A percentile compares a stretch with the other conserved stretches of the same genome.
These are phyloP conservation scores for Lemur catta DNA, from an alignment of 2,797 vertebrate genomes.

Conservation along the genomic window DNA sequence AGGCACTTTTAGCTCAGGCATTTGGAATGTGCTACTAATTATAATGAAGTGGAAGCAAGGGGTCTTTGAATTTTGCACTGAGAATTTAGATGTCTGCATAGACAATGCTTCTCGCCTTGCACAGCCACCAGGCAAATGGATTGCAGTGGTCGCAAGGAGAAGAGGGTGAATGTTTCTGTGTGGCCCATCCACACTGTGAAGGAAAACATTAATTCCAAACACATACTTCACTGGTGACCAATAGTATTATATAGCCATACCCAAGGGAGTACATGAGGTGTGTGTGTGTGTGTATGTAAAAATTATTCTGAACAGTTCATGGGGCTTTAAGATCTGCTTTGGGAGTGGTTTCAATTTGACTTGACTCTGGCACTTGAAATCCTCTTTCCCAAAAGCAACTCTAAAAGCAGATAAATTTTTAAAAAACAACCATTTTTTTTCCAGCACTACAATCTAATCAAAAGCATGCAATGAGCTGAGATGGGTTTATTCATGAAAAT, in stretches of 20 bases:
- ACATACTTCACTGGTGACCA: not conserved
- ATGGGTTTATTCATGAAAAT: not conserved
- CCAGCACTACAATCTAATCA: not conserved
- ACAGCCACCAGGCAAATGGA: not conserved
- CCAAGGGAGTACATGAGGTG: not conserved
- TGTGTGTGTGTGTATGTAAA: no score
- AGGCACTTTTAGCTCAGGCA: not conserved
- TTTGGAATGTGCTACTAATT: conserved; percentile 8
- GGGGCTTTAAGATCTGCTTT: not conserved
- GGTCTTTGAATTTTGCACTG: not conserved
- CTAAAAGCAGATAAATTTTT: not conserved
- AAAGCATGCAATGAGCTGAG: not conserved
- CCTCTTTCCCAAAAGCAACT: not conserved
- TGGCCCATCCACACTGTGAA: not conserved
- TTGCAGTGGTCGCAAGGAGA: not conserved
- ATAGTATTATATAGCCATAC: not conserved
- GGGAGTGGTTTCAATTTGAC: not conserved
- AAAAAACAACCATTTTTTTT: not conserved
- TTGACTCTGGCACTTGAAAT: not conserved
- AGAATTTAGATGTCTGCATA: not conserved
- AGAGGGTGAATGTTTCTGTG: not conserved
- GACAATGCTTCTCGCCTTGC: not conserved
- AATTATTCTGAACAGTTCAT: not conserved
- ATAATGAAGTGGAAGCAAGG: not conserved
- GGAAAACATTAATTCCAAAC: not conserved